Base-by-base conservation (phyloP, 2,888 invertebrate species). In the Trachelus tabidus region DNA sequence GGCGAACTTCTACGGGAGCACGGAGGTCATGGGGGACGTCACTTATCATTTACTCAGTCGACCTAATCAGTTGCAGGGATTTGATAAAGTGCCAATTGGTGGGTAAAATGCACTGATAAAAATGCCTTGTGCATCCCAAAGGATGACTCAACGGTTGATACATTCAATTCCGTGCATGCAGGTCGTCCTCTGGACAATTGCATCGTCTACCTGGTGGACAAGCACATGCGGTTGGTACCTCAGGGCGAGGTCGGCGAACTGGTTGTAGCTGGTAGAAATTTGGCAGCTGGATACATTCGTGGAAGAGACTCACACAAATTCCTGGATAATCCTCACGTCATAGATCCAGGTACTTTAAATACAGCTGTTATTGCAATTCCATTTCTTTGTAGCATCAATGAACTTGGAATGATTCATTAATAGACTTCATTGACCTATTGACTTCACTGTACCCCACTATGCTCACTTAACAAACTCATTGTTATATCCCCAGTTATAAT, bases 1-100 rank as follows among this genome's bases (percentile, higher is more conserved):
- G 69, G 97, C 96, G 76, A 98, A 98, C 89, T 97, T 97, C 88
- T 98, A 97, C 87, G 98, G 98, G 0, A 97, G 97, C 83, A 97
- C 98, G 0, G 98, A 98, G 90, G 95, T 97, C 0, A 97, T 97
- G 96, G 98, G 97, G 0, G 98, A 97, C 89, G 97, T 98, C 3
- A 97, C 97, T 0, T 97, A 94, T 87, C 95, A 95, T 84, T 93
- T 95, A 0, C 92, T 97, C 85, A 94, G 93, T 79, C 93, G 92
- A 75, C 88, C 92, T 23, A 93, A 93, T 6, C 95, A 96, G 82
- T 86, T 96, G 79, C 93, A 94, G 80, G 90, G 93, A 79, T 92
- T 93, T 78, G 94, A 94, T 12, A 96, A 96, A 84, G 94, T 98
- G 75, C 97, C 97, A 2, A 97, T 98, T 83, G 97, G 97, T 96